These are phyloP conservation scores for Miichthys miiuy DNA, from an alignment of 2,797 vertebrate species.

Conservation along the genomic window DNA sequence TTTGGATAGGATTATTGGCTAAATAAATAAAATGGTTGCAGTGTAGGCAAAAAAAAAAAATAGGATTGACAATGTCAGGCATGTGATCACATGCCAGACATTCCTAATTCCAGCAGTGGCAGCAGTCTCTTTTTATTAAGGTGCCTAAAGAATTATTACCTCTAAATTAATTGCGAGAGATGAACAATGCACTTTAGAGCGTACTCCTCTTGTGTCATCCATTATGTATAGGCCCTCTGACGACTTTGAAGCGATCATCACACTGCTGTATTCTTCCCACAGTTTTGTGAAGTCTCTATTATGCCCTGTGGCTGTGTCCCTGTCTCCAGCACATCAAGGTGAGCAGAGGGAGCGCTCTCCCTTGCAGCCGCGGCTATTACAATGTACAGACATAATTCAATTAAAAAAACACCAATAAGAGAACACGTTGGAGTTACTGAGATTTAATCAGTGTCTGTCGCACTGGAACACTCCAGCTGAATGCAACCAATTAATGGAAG, in stretches of 20 bases:
- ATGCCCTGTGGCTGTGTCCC: conserved; percentile 70
- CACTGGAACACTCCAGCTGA: conserved; percentile 48
- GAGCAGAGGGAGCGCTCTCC: conserved; percentile 39
- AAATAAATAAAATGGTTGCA: neutral
- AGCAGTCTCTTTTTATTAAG: conserved; percentile 62
- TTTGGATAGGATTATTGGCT: neutral
- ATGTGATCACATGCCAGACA: conserved; percentile 32
- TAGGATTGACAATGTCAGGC: conserved; percentile 23
- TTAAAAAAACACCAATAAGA: conserved; percentile 61
- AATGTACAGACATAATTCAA: conserved; percentile 66
- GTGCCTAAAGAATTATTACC: conserved; percentile 76
- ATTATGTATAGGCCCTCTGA: conserved; percentile 73
- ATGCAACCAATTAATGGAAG: conserved; percentile 67
- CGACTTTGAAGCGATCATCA: conserved; percentile 77
- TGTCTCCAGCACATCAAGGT: conserved; percentile 73
- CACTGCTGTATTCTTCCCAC: conserved; percentile 59
- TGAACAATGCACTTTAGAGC: conserved; percentile 72
- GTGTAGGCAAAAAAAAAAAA: neutral
- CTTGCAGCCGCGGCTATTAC: conserved; percentile 46
- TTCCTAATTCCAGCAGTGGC: conserved; percentile 50
- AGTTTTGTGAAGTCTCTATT: conserved; percentile 75
- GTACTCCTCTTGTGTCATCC: conserved; percentile 67
- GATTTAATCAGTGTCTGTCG: conserved; percentile 66
- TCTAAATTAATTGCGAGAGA: conserved; percentile 78
- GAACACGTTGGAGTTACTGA: conserved; percentile 51